Base-by-base conservation (phyloP, 2,888 invertebrate genomes). In the Elmis aenea region DNA sequence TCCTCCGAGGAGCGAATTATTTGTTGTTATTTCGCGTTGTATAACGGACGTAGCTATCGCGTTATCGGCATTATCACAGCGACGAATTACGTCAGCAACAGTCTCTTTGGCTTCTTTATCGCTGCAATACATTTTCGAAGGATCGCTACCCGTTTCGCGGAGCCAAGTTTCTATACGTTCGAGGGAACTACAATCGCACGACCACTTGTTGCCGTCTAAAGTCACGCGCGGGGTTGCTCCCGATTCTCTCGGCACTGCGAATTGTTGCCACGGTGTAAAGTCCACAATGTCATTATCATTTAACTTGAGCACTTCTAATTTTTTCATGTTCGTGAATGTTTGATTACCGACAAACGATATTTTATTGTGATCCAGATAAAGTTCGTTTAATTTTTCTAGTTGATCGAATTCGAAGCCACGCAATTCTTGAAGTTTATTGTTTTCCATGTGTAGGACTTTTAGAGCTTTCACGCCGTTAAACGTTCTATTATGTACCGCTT, bases 171-270 rank as follows among this genome's bases (percentile, higher is more conserved):
- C 78, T 55, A 85, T 69, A 54, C 77, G 77, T 45, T 74, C 75
- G 33, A 85, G 75, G 57, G 81, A 81, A 58, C 74, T 74, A 68
- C 88, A 88, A 62, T 85, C 83, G 69, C 88, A 88, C 64, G 82
- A 81, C 90, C 90, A 87, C 63, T 80, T 79, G 74, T 86, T 87
- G 55, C 83, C 82, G 57, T 82, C 79, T 44, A 86, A 72, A 34
- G 81, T 79, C 51, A 87, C 77, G 57, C 77, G 77, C 57, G 85
- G 77, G 48, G 76, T 69, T 43, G 68, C 62, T 11, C 66, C 68
- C 33, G 70, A 57, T 42, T 65, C 68, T 46, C 75, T 74, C 42
- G 78, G 70, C 60, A 78, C 74, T 26, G 79, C 77, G 62, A 82
- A 74, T 61, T 79, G 71, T 64, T 77, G 75, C 61, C 62, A 62